These are phyloP conservation scores for Drosophila pachea DNA, from an alignment of 1,140 invertebrate species.

Conservation along the genomic window DNA sequence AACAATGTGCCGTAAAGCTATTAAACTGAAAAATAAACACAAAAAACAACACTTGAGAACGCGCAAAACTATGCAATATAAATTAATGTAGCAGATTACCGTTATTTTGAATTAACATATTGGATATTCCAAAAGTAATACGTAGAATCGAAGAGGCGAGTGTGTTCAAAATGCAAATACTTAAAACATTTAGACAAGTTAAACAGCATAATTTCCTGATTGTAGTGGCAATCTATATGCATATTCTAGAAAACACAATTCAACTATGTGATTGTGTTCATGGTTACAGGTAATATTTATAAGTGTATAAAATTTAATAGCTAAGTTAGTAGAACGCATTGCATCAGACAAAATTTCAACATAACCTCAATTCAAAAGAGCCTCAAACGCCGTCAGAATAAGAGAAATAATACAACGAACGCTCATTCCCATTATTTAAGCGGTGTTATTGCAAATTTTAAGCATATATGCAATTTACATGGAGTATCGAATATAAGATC, in stretches of 20 bases:
- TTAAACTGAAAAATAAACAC: slow-evolving; percentile 50
- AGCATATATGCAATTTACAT: too few species aligned
- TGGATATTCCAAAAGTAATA: slow-evolving; percentile 12
- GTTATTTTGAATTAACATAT: slow-evolving; percentile 20
- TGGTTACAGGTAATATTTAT: slow-evolving; percentile 65
- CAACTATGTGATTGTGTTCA: slow-evolving; percentile 77
- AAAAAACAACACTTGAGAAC: slow-evolving; percentile 50
- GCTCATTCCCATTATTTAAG: too few species aligned
- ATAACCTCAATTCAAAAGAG: slow-evolving; percentile 3
- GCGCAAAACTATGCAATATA: slow-evolving; percentile 42
- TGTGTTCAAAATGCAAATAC: slow-evolving; percentile 67
- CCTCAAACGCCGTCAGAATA: too few species aligned
- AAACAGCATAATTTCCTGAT: slow-evolving; percentile 59
- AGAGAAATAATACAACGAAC: neutral
- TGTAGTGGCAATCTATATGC: slow-evolving; percentile 62
- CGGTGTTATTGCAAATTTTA: too few species aligned
- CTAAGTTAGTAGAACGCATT: slow-evolving; percentile 24
- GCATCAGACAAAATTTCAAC: slow-evolving; percentile 55
- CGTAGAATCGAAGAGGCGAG: slow-evolving; percentile 6
- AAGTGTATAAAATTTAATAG: slow-evolving; percentile 9
- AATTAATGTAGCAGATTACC: slow-evolving; percentile 30
- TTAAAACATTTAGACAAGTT: slow-evolving; percentile 51
- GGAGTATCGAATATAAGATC: neutral
- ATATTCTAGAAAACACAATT: slow-evolving; percentile 76
- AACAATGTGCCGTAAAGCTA: slow-evolving; percentile 58